Evolutionary conservation across 1,140 invertebrate genomes (phyloP).

Genomic region (Nebria ingens): DNA sequence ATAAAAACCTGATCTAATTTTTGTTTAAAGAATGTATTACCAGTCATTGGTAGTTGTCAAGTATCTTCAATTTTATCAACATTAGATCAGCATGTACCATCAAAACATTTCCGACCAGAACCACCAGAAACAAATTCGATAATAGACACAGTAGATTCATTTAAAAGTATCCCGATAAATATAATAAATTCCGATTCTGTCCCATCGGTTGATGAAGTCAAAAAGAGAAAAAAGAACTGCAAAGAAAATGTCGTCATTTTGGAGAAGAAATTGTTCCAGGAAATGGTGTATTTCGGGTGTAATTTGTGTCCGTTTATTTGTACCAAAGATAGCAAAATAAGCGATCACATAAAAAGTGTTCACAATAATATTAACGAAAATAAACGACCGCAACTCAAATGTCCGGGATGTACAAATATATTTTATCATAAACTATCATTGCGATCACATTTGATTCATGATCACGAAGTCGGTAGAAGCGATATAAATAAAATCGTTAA

Average conservation of each 20-base stretch:
- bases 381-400: slow-evolving; percentile 26
- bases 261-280: neutral
- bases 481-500: slow-evolving; percentile 17
- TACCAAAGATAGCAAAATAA: slow-evolving; percentile 27
- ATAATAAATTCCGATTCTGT: neutral
- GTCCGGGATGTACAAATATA: slow-evolving; percentile 37
- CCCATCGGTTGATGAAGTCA: neutral
- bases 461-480: slow-evolving; percentile 34
- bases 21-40: slow-evolving; percentile 25
- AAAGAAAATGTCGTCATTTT: neutral
- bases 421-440: slow-evolving; percentile 37
- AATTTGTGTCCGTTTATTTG: slow-evolving; percentile 30
- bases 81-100: slow-evolving; percentile 17
- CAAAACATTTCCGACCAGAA: neutral
- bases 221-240: neutral
- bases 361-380: slow-evolving; percentile 25
- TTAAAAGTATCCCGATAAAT: slow-evolving; percentile 6
- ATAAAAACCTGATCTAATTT: neutral
- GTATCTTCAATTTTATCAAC: slow-evolving; percentile 28
- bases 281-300: slow-evolving; percentile 19
- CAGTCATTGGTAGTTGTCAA: slow-evolving; percentile 27
- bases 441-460: slow-evolving; percentile 35
- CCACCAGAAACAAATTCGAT: neutral
- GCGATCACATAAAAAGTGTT: slow-evolving; percentile 26
- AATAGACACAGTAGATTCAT: neutral